These are phyloP conservation scores for Lucifuga dentata DNA, from an alignment of 2,113 vertebrate genomes.

Conservation along the genomic window DNA sequence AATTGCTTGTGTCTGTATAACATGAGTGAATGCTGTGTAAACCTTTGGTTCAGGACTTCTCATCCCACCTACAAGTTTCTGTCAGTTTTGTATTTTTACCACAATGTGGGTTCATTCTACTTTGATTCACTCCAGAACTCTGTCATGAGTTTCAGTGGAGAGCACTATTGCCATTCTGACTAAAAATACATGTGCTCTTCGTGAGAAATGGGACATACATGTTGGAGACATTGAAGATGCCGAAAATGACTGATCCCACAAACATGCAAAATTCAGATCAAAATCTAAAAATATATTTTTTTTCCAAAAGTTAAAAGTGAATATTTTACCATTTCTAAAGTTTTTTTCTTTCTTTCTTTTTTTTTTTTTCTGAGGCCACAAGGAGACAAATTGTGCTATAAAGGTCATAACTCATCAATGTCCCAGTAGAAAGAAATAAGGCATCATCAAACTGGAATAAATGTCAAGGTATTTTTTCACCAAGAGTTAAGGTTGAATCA, in stretches of 20 bases:
- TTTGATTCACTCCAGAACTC: conserved; percentile 37
- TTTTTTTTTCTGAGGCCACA: conserved; percentile 19
- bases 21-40: conserved; percentile 17
- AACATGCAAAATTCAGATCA: conserved; percentile 13
- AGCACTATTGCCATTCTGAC: conserved; percentile 29
- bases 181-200: conserved; percentile 8
- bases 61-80: conserved; percentile 55
- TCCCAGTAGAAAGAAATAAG: not conserved
- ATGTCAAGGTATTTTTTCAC: conserved; percentile 20
- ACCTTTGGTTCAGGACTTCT: conserved; percentile 29
- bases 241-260: too few species aligned
- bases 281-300: conserved; percentile 11
- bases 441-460: conserved; percentile 24
- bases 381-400: conserved; percentile 20
- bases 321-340: not conserved
- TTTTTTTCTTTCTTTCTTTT: conserved; percentile 6
- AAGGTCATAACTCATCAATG: conserved; percentile 20
- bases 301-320: conserved; percentile 17
- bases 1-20: not conserved
- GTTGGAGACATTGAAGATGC: too few species aligned
- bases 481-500: not conserved
- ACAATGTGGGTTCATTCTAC: conserved; percentile 30
- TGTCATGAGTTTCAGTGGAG: conserved; percentile 58
- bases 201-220: conserved; percentile 12
- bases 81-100: conserved; percentile 47